Percentiles rank a stretch among this genome's conserved stretches.
Evolutionary conservation across 2,888 invertebrate species (phyloP).

Genomic region (Phortica magna): DNA sequence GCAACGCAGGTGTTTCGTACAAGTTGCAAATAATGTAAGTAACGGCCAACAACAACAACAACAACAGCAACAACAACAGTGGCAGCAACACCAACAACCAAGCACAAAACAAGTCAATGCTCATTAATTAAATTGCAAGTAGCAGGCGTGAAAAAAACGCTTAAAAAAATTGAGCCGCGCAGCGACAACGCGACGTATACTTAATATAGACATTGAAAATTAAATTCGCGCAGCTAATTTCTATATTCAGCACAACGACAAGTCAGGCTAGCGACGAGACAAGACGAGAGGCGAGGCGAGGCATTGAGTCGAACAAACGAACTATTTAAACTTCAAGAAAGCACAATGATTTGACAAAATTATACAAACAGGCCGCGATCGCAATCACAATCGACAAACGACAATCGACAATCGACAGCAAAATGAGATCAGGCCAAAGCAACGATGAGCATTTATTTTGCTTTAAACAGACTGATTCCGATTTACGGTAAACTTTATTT

Average conservation of each 20-base stretch:
- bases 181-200: conserved; percentile 62
- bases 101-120: conserved; percentile 10
- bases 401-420: background rate
- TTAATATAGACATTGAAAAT: conserved; percentile 62
- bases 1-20: conserved; percentile 25
- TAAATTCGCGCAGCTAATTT: conserved; percentile 47
- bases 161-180: conserved; percentile 50
- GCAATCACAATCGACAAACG: conserved; percentile 9
- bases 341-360: conserved; percentile 42
- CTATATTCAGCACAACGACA: conserved; percentile 12
- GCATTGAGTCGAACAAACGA: background rate
- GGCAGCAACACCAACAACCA: background rate
- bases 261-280: background rate
- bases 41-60: background rate
- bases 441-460: conserved; percentile 12
- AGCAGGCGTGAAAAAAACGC: conserved; percentile 56
- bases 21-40: conserved; percentile 11
- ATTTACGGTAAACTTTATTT: conserved; percentile 30
- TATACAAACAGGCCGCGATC: conserved; percentile 1
- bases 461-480: background rate
- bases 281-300: too few relatives aligned
- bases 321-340: conserved; percentile 37
- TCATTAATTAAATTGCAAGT: conserved; percentile 26
- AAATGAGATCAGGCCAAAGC: conserved; percentile 7
- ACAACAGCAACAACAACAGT: background rate